Conservation (phyloP, 37 sponge, comb jelly and placozoan genomes). For the Amphimedon queenslandica region DNA sequence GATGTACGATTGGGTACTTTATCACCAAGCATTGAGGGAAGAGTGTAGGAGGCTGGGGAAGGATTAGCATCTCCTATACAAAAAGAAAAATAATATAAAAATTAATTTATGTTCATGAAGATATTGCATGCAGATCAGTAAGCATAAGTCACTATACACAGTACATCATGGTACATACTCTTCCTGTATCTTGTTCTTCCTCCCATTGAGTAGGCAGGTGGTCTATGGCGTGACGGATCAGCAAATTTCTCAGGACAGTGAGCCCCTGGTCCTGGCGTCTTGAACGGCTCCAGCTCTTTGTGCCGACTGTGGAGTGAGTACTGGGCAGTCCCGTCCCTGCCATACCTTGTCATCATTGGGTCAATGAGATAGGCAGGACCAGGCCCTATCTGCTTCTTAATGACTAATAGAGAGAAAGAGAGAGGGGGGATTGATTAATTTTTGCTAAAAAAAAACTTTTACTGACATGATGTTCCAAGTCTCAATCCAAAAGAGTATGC, state of each 20-base stretch:
- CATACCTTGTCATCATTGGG: constrained; percentile 65
- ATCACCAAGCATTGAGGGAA: constrained; percentile 83
- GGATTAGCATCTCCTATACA: constrained; percentile 86
- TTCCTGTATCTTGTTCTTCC: constrained; percentile 79
- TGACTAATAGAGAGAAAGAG: constrained; percentile 48
- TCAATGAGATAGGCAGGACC: constrained; percentile 88
- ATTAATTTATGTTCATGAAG: not conserved
- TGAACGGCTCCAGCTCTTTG: constrained; percentile 75
- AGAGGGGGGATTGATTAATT: not conserved
- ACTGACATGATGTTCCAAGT: constrained; percentile 66
- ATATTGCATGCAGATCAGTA: not conserved
- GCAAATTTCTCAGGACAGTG: constrained; percentile 75
- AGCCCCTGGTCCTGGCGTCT: constrained; percentile 87
- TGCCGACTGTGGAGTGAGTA: constrained; percentile 82
- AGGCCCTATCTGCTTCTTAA: constrained; percentile 73
- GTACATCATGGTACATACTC: constrained; percentile 36
- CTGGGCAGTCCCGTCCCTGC: constrained; percentile 83
- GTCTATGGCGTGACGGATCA: constrained; percentile 50
- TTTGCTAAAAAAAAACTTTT: not conserved
- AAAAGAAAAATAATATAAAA: not conserved
- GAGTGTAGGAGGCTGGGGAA: constrained; percentile 88
- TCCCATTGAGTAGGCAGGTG: constrained; percentile 89
- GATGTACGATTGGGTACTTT: constrained; percentile 60
- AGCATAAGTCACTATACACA: too few species aligned
- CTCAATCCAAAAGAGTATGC: constrained; percentile 83